Base-by-base conservation (phyloP, 2,888 invertebrate species). In the Cataglyphis rosenhaueri region DNA sequence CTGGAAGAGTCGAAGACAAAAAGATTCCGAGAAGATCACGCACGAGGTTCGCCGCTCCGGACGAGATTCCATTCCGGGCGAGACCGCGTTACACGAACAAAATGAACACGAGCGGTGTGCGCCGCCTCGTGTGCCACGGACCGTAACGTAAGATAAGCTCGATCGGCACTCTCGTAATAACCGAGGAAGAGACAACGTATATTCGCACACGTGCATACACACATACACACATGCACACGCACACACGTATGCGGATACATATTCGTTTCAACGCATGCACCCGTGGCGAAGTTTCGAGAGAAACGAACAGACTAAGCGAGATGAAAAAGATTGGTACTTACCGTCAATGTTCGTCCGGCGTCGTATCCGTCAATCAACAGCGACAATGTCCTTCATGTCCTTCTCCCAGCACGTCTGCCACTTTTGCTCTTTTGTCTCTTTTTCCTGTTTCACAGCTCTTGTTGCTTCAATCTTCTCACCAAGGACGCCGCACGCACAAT, bases 61-160 rank as follows among this genome's bases (percentile, higher is more conserved):
- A 84, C 89, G 88, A 88, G 92, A 91, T 91, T 92, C 91, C 92
- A 91, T 90, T 91, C 90, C 86, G 81, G 86, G 81, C 57, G 64
- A 86, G 89, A 48, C 78, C 88, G 71, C 65, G 85, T 66, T 85
- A 74, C 78, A 78, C n/a, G 83, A 75, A 57, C 15, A 35, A 15
- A 68, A 44, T 41, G 61, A 32, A n/a, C 57, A 21, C 29, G 52
- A 8, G 48, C 48, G 81, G 41, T 29, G 21, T 21, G 52, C 15
- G 5, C 44, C 29, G 74, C 88, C 83, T 88, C 89, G 89, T 85
- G 89, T 88, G 84, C 81, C 89, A 89, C 61, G 89, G 87, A 84
- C 38, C 59, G 71, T 38, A 73, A 52, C 52, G 48, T 57, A 82
- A 87, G 89, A 87, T 85, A 87, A 71, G 83, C 66, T 35, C 66